Evolutionary conservation across 2,888 invertebrate species (phyloP), one percentile per base, ranked within the genome.

Genomic region (Brachyptera risi): DNA sequence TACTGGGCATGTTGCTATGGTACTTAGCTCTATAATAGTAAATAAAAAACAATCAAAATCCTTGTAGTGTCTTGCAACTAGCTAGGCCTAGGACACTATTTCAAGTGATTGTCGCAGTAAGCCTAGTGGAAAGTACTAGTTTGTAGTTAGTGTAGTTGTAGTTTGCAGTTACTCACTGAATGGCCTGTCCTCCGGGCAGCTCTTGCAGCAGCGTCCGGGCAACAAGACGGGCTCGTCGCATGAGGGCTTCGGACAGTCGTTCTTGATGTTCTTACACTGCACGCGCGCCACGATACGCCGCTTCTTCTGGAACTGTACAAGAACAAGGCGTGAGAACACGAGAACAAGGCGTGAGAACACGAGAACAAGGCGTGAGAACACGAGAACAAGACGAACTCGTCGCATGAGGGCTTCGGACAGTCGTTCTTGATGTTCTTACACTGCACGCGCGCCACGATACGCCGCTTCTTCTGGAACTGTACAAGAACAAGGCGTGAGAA

Each of bases 381-480:
- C 31, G 31, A 7, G 31, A 31, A 7, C 11, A 11, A 31, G 40
- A 91, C 86, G 0, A 95, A 94, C 68, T 92, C 88, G 65, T 88
- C 88, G 75, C 96, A 96, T 17, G 84, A 84, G 17, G 90, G 87
- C 70, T 90, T 88, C 5, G 94, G 94, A 72, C 96, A 96, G 72
- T 94, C 92, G 72, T 88, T 89, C 77, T 93, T 94, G 67, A 96
- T 92, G 74, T 93, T 95, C 68, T 88, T 84, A 75, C 96, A 96
- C 69, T 90, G 87, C 24, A 93, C 92, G 71, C 89, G 84, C n/a
- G 93, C 94, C 63, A 92, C 87, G 69, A 93, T 87, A 65, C 92
- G 82, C 37, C 90, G 80, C 73, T 94, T 93, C 76, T 91, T 90
- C 74, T 91, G 92, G 66, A 92, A 86, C 94, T 94, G 79, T 11